Evolutionary conservation across 1,140 invertebrate species (phyloP).

Genomic region (Periplaneta americana): DNA sequence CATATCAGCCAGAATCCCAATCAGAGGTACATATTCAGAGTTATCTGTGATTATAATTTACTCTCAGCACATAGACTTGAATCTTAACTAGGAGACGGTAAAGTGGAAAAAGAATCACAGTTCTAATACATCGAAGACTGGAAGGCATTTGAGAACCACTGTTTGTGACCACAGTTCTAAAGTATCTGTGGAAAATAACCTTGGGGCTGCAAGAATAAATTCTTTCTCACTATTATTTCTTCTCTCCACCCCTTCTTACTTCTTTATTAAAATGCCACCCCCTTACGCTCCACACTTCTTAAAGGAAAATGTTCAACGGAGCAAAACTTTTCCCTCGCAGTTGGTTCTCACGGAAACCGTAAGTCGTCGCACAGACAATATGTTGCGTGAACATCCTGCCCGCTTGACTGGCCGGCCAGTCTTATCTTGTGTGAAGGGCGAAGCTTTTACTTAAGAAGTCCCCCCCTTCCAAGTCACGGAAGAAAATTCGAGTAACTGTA

Average conservation of each 20-base stretch:
- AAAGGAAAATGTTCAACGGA: not conserved
- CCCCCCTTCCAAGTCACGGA: not conserved
- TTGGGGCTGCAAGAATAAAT: not conserved
- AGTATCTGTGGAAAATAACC: too few relatives aligned
- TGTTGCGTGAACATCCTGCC: not conserved
- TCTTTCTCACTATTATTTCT: not conserved
- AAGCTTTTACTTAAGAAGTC: not conserved
- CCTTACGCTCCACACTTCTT: not conserved
- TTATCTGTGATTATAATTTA: too few relatives aligned
- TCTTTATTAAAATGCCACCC: not conserved
- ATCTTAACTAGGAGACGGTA: too few relatives aligned
- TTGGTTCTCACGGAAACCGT: slow-evolving; percentile 7
- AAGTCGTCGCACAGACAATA: not conserved
- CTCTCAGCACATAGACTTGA: too few relatives aligned
- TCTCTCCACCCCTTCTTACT: not conserved
- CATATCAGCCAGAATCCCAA: too few relatives aligned
- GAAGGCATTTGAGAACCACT: too few relatives aligned
- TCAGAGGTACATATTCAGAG: too few relatives aligned
- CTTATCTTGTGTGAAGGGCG: not conserved
- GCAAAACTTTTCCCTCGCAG: not conserved
- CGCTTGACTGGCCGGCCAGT: not conserved
- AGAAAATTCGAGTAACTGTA: not conserved
- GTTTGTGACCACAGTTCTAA: too few relatives aligned
- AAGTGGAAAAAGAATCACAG: too few relatives aligned
- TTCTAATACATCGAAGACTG: too few relatives aligned